Evolutionary conservation across 2,113 vertebrate species (phyloP), one percentile per base, ranked within the genome.

Genomic region (Helogale parvula): DNA sequence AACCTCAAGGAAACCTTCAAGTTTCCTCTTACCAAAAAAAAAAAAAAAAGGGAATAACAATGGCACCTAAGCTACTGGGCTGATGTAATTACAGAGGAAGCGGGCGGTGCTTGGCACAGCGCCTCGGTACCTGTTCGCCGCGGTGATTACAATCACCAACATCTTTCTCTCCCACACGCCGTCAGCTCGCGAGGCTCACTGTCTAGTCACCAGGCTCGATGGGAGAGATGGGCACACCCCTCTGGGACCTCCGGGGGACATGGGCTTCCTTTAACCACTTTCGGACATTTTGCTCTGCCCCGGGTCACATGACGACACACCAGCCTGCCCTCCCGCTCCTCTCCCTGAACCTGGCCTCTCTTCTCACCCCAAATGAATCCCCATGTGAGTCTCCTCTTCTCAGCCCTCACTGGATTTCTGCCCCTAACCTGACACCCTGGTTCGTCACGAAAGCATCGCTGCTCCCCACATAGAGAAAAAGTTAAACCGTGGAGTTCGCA

Each of bases 261-360:
- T 0, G 66, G 33, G 15, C 31, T 14, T 76, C 60, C 38, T 38
- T 57, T 33, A 87, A 76, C 45, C 8, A 41, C 35, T 27, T 66
- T 33, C 54, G 57, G 57, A 35, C 35, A 23, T 35, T 45, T 54
- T 14, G 9, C 9, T n/a, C 15, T 7, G 33, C 57, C 8, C 14
- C 8, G 3, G 3, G 23, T 41, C 38, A 27, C 0, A 1, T 27
- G 27, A 65, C 41, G 17, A 35, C n/a, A 72, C 47, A 15, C 65
- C 12, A 11, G 47, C 9, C n/a, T 8, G 33, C 14, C 50, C 5
- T 38, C 7, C 8, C 1, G 27, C 16, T 45, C 52, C 68, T 76
- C 33, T 0, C 50, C 11, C 14, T 50, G 63, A 33, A 12, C 79
- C 77, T 54, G n/a, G n/a, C 76, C 29, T 35, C 76, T 72, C 31